phyloP scores from a whole-genome alignment of 2,797 vertebrate species.

The Gymnodraco acuticeps region DNA sequence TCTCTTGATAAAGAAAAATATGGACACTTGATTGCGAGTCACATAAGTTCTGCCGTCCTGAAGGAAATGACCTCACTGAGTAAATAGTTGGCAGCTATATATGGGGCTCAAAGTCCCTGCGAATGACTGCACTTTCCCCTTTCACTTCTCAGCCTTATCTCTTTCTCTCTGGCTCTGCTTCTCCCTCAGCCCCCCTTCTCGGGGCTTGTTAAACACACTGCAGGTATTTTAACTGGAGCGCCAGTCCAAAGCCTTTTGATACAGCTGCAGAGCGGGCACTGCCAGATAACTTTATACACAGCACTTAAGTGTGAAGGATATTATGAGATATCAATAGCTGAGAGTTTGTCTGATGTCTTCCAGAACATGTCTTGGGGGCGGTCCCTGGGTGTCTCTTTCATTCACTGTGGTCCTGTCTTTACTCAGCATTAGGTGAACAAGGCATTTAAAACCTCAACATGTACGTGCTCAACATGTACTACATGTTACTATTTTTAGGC shows the following conservation, averaged over 20 bases:
- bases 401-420: conserved; percentile 7
- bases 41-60: conserved; percentile 57
- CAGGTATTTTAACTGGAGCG: conserved; percentile 68
- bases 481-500: no score
- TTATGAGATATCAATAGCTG: conserved; percentile 16
- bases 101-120: conserved; percentile 75
- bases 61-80: conserved; percentile 81
- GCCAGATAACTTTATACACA: conserved; percentile 41
- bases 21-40: conserved; percentile 63
- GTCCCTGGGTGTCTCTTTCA: not conserved
- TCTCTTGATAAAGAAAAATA: conserved; percentile 43
- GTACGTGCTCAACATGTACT: no score
- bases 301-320: conserved; percentile 38
- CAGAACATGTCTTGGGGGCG: conserved; percentile 25
- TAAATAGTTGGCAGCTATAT: conserved; percentile 79
- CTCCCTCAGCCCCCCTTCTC: conserved; percentile 36
- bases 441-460: not conserved
- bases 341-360: conserved; percentile 31
- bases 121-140: conserved; percentile 72
- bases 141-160: conserved; percentile 71
- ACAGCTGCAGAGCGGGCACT: conserved; percentile 22
- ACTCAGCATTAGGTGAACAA: conserved; percentile 9
- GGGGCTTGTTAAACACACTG: conserved; percentile 59
- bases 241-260: conserved; percentile 34
- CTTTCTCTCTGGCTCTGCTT: conserved; percentile 47